phyloP scores from a whole-genome alignment of 2,797 vertebrate species.

The Nasua narica region DNA sequence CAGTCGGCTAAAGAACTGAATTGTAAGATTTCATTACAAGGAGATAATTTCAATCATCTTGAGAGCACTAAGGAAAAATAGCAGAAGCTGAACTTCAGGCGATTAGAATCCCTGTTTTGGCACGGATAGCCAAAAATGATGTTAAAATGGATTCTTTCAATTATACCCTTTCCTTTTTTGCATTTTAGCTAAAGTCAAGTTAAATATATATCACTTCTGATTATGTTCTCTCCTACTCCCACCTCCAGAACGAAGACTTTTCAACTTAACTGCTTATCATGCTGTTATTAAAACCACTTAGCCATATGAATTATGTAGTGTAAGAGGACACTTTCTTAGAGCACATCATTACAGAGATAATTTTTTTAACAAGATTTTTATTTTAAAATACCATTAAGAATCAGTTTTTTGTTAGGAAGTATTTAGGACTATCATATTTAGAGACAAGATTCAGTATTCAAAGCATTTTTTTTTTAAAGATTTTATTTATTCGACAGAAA shows the following conservation, averaged over 20 bases:
- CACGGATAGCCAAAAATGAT: neutral
- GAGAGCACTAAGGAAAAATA: neutral
- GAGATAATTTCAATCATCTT: neutral
- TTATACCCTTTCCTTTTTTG: neutral
- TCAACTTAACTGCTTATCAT: neutral
- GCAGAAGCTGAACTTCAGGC: neutral
- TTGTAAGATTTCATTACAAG: neutral
- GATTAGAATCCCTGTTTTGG: neutral
- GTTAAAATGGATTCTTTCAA: neutral
- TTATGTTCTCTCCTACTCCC: neutral
- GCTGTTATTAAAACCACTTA: neutral
- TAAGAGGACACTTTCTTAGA: neutral
- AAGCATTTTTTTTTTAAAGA: neutral
- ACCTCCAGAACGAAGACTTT: neutral
- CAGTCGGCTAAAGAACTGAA: neutral
- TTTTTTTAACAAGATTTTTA: neutral
- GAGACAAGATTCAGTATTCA: neutral
- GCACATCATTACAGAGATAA: neutral
- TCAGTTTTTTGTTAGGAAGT: neutral
- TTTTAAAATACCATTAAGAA: neutral
- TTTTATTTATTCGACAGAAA: too few species aligned
- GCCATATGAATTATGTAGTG: neutral
- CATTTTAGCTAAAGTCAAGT: conserved; percentile 31
- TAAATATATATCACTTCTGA: neutral
- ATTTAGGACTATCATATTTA: neutral